Conservation (phyloP, 2,113 vertebrate genomes). For the Indicator maculatus region DNA sequence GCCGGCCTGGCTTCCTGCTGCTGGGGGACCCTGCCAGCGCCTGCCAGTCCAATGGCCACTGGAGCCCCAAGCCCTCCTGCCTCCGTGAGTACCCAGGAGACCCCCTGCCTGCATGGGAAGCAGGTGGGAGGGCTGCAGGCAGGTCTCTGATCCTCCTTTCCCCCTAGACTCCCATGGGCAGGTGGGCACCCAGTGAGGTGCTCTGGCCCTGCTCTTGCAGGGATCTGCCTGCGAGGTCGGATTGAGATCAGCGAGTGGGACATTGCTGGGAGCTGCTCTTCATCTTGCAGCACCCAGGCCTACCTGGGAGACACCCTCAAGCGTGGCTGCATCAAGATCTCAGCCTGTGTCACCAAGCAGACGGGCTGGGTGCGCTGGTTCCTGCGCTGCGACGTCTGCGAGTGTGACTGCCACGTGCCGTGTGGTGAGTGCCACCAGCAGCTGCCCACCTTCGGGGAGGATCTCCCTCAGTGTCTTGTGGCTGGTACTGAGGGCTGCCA, state of each 20-base stretch:
- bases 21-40: conserved; percentile 76
- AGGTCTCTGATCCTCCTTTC: rapidly evolving
- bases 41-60: conserved; percentile 79
- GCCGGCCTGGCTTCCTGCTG: conserved; percentile 81
- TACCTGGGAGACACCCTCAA: conserved; percentile 67
- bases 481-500: not conserved
- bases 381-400: conserved; percentile 75
- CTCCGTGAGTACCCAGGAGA: conserved; percentile 75
- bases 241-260: conserved; percentile 80
- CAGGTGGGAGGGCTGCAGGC: not conserved
- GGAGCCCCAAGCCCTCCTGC: conserved; percentile 81
- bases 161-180: not conserved
- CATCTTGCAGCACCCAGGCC: conserved; percentile 73
- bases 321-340: conserved; percentile 76
- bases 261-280: conserved; percentile 76
- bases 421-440: conserved; percentile 45
- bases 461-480: rapidly evolving
- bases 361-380: conserved; percentile 83
- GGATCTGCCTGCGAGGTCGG: conserved; percentile 78
- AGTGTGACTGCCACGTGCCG: conserved; percentile 81
- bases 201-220: conserved; percentile 32
- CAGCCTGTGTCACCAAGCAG: conserved; percentile 78
- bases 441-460: not conserved
- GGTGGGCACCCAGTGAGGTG: rapidly evolving
- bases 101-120: not conserved